Conservation (phyloP, 1,140 invertebrate species). For the Popillia japonica region DNA sequence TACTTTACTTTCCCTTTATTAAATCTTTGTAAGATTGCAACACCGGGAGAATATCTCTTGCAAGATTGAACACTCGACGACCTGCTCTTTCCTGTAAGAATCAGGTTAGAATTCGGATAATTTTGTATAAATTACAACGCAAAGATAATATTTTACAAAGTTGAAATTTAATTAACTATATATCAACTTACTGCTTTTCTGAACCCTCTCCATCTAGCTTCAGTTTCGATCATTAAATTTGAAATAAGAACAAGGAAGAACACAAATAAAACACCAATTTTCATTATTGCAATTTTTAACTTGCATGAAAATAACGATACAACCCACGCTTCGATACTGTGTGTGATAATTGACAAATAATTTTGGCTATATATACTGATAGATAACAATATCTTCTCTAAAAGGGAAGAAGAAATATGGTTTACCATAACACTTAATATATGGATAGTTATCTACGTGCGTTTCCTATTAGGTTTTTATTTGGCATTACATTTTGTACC, state of each 20-base stretch:
- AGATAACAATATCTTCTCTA: neutral
- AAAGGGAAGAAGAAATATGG: neutral
- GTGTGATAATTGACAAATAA: too few relatives aligned
- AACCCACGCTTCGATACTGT: too few relatives aligned
- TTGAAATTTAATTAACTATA: neutral
- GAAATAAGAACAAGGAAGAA: neutral
- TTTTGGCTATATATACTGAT: neutral
- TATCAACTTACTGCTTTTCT: constrained; percentile 28
- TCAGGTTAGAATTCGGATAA: too few relatives aligned
- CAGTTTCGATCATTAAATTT: neutral
- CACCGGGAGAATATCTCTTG: neutral
- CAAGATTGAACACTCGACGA: neutral
- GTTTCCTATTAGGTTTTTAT: too few relatives aligned
- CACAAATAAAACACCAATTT: neutral
- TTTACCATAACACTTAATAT: neutral
- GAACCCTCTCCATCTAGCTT: constrained; percentile 16
- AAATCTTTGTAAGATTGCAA: neutral
- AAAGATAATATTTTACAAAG: neutral
- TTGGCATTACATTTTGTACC: too few relatives aligned
- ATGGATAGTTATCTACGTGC: too few relatives aligned
- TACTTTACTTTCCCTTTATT: too few relatives aligned
- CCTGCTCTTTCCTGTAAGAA: neutral
- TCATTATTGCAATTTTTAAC: neutral
- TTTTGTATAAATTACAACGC: too few relatives aligned
- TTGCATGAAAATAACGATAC: too few relatives aligned